These are phyloP conservation scores for Hedychridium roseum DNA, from an alignment of 2,888 invertebrate genomes.

Conservation along the genomic window DNA sequence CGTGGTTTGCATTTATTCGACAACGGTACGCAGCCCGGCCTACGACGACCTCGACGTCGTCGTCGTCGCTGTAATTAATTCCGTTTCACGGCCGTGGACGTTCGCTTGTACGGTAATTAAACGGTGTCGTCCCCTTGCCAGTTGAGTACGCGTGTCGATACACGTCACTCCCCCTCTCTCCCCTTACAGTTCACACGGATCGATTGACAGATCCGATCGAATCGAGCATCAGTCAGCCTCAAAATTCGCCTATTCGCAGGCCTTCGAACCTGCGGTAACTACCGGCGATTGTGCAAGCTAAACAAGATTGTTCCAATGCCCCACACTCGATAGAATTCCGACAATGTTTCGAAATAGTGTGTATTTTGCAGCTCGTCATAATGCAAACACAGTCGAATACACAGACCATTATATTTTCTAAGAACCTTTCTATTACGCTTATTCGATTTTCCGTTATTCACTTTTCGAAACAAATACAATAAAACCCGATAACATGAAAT, in stretches of 20 bases:
- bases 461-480: no score
- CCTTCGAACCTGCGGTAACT: conserved; percentile 20
- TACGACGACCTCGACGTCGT: no score
- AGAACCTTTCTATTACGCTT: no score
- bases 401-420: no score
- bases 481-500: no score
- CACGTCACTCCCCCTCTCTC: conserved; percentile 7
- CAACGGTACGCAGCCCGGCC: no score
- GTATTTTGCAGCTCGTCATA: no score
- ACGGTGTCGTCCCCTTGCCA: conserved; percentile 35
- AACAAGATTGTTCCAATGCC: conserved; percentile 24
- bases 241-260: conserved; percentile 23
- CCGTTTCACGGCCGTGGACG: conserved; percentile 31
- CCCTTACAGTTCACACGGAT: conserved; percentile 3
- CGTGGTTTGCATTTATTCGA: no score
- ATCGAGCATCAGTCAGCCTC: conserved; percentile 13
- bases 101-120: conserved; percentile 38
- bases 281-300: conserved; percentile 21
- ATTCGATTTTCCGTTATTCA: no score
- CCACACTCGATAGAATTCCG: no score
- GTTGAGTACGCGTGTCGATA: conserved; percentile 17
- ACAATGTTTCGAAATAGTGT: no score
- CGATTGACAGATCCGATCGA: conserved; percentile 14
- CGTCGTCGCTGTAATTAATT: conserved; percentile 36
- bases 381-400: no score